These are phyloP conservation scores for Ciconia stormi DNA, from an alignment of 2,113 vertebrate genomes.

Conservation along the genomic window DNA sequence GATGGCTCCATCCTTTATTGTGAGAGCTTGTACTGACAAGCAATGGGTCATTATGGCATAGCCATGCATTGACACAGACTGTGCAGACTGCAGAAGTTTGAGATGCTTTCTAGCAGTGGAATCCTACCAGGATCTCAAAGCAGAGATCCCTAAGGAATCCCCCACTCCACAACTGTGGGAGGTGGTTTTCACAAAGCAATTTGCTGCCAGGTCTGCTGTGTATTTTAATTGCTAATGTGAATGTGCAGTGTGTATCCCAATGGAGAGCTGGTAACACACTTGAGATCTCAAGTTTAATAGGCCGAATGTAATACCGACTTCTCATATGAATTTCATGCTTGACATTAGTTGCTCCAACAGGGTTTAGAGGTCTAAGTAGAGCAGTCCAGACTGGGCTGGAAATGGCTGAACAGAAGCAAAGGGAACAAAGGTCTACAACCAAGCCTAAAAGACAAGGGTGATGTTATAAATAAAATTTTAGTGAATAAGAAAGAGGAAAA, in stretches of 20 bases:
- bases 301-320: rapidly evolving
- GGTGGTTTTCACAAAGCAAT: not conserved
- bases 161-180: not conserved
- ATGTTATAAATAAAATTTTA: not conserved
- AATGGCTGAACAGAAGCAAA: not conserved
- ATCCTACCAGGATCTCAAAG: not conserved
- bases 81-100: not conserved
- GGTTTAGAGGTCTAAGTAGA: not conserved
- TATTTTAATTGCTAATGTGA: not conserved
- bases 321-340: not conserved
- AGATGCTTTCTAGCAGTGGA: not conserved
- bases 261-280: not conserved
- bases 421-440: not conserved
- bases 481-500: not conserved
- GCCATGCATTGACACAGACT: not conserved
- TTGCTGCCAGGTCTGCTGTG: not conserved
- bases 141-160: not conserved
- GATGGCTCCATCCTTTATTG: not conserved
- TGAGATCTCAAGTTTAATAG: not conserved
- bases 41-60: not conserved
- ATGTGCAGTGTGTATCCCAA: not conserved
- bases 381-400: not conserved
- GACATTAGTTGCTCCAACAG: not conserved
- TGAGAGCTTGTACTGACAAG: not conserved
- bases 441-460: not conserved